phyloP scores from a whole-genome alignment of 2,888 invertebrate species.

The Charanyca ferruginea region DNA sequence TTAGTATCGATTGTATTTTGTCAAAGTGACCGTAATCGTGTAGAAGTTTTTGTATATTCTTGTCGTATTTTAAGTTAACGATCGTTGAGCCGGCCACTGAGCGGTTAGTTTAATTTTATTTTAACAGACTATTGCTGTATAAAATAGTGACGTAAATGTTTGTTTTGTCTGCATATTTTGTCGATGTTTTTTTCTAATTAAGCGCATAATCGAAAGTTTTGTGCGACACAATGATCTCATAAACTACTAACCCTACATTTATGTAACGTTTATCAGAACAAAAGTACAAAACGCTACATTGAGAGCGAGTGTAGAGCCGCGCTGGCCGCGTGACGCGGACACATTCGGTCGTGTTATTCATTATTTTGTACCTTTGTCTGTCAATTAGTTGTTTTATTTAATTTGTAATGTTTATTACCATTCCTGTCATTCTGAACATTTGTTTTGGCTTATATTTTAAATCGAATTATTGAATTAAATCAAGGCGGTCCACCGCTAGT shows the following conservation, averaged over 20 bases:
- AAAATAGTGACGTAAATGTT: conserved; percentile 81
- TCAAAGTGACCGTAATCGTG: conserved; percentile 83
- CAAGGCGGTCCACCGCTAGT: conserved; percentile 69
- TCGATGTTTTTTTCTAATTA: conserved; percentile 86
- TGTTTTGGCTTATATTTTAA: conserved; percentile 79
- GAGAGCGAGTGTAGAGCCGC: conserved; percentile 64
- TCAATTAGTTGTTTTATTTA: conserved; percentile 84
- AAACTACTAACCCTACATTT: conserved; percentile 88
- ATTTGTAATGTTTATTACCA: conserved; percentile 82
- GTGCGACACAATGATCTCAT: conserved; percentile 90
- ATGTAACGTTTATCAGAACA: conserved; percentile 82
- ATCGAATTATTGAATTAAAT: conserved; percentile 70
- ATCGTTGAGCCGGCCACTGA: conserved; percentile 74
- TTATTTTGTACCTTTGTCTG: conserved; percentile 89
- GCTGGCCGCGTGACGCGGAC: conserved; percentile 53
- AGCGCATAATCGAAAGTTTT: conserved; percentile 83
- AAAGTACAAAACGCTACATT: conserved; percentile 87
- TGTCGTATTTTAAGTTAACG: conserved; percentile 79
- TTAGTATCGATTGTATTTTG: conserved; percentile 84
- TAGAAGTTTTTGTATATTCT: conserved; percentile 88
- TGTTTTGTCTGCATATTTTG: conserved; percentile 89
- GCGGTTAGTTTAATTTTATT: conserved; percentile 79
- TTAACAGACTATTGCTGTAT: conserved; percentile 80
- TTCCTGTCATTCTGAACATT: conserved; percentile 83
- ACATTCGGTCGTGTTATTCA: conserved; percentile 79